Conservation (phyloP, 2,797 vertebrate species). For the Hypotaenidia okinawae region DNA sequence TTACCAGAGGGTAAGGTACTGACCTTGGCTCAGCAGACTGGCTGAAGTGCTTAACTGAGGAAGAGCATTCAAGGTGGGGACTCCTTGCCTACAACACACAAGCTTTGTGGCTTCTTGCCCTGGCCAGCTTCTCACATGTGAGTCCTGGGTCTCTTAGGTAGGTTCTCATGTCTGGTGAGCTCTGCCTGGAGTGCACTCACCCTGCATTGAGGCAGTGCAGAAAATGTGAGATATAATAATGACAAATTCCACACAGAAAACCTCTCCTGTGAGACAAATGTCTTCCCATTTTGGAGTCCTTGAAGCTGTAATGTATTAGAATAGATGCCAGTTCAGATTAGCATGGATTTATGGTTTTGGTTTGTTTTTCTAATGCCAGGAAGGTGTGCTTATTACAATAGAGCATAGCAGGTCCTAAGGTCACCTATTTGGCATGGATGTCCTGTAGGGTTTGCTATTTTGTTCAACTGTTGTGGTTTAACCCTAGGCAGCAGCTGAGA, state of each 20-base stretch:
- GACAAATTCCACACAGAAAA: background rate
- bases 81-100: background rate
- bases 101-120: background rate
- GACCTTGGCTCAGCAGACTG: background rate
- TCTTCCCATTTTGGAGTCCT: background rate
- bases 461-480: background rate
- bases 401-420: background rate
- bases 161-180: background rate
- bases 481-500: too few relatives aligned
- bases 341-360: background rate
- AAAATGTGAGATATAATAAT: background rate
- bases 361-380: background rate
- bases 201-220: background rate
- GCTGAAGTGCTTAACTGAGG: background rate
- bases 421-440: background rate
- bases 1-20: background rate
- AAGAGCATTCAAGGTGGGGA: background rate
- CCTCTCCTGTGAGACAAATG: background rate
- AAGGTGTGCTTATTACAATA: background rate
- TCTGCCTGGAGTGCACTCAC: background rate
- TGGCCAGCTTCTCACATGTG: background rate
- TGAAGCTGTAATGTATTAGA: background rate
- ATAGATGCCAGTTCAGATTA: background rate
- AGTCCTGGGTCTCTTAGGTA: background rate
- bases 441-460: background rate